Base-by-base conservation (phyloP, 2,888 invertebrate genomes). In the Apodemia zela region DNA sequence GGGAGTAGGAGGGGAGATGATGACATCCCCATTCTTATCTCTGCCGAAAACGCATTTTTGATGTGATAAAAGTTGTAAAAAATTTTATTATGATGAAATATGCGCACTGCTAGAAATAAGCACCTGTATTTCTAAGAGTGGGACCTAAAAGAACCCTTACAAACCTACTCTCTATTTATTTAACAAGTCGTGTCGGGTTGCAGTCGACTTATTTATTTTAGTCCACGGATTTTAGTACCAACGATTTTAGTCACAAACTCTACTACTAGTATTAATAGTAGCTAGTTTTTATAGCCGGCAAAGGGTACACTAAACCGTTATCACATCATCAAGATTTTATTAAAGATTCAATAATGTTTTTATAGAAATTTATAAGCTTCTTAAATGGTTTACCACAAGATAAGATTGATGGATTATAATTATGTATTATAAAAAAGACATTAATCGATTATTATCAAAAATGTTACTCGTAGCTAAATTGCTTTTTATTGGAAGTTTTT, bases 291-390 rank as follows among this genome's bases (percentile, higher is more conserved):
- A 54, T 54, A 54, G 54, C 25, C 21, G 13, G 21, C 3, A 54
- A 54, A 54, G 54, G 54, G 54, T 54, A 25, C 5, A 54, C 54
- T 54, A 25, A 25, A 25, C 13, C 25, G 54, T 54, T 54, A 54
- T 25, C 25, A 54, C 13, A 25, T 6, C 54, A 54, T 54, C 54
- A 54, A 54, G 54, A 21, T 54, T 54, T 54, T 54, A 54, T 54
- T 54, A 54, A 54, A 54, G 54, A 25, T 54, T 54, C 25, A 54
- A 54, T 54, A 54, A 54, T 15, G 54, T 21, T 25, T 54, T 54
- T 54, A 21, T 21, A 21, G 10, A 51, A 51, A 21, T 18, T 51
- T 11, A 54, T 25, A 54, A 25, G 51, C 21, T 54, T 21, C 51
- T 54, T 54, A 54, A 54, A 25, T 13, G 51, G 25, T 25, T 54